phyloP scores from a whole-genome alignment of 2,797 vertebrate species.

The Alosa sapidissima region DNA sequence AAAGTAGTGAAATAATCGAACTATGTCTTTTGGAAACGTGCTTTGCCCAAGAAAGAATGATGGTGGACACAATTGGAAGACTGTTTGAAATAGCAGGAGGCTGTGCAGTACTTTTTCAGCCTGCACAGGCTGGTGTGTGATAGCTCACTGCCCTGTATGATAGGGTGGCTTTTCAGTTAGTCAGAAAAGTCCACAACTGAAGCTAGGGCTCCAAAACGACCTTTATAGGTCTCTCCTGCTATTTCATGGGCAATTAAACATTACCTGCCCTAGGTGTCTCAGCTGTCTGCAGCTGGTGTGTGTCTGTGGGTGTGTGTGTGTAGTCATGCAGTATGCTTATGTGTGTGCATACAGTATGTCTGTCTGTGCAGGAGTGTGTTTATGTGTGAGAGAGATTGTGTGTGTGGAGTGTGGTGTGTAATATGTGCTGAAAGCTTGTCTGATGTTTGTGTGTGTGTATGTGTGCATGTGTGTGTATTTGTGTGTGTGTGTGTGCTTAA shows the following conservation, averaged over 20 bases:
- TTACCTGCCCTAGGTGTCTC: conserved; percentile 32
- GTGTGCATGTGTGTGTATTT: neutral
- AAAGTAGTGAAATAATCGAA: neutral
- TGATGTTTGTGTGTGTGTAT: neutral
- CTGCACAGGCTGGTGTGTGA: neutral
- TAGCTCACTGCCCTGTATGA: neutral
- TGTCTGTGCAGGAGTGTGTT: conserved; percentile 9
- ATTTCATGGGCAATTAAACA: conserved; percentile 21
- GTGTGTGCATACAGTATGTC: neutral
- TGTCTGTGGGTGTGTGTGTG: conserved; percentile 11
- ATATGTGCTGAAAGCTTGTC: neutral
- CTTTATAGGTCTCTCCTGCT: neutral
- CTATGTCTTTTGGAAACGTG: neutral
- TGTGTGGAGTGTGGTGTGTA: neutral
- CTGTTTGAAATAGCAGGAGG: neutral
- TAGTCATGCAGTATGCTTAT: neutral
- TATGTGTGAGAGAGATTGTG: neutral
- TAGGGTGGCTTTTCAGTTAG: neutral
- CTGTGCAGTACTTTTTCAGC: neutral
- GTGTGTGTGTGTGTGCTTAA: neutral
- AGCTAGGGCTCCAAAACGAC: neutral
- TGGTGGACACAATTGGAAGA: neutral
- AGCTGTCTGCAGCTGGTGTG: conserved; percentile 36
- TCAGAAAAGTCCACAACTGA: neutral
- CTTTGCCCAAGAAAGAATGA: neutral